Evolutionary conservation across 2,113 vertebrate genomes (phyloP).

Genomic region (Furnarius figulus): DNA sequence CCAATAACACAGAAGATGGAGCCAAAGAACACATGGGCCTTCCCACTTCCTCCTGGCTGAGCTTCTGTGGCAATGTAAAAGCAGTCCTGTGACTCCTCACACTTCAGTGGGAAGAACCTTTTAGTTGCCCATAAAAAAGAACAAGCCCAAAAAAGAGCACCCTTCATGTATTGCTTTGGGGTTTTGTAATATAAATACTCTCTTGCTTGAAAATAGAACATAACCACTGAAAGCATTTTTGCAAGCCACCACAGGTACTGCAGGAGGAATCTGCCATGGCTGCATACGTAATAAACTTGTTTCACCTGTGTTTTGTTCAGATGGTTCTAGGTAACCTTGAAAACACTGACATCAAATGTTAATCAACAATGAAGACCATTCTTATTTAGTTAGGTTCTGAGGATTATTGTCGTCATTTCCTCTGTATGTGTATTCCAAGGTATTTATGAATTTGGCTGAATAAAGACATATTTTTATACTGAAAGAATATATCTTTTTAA

Average conservation of each 20-base stretch:
- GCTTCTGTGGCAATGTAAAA: not conserved
- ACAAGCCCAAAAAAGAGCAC: fast-evolving
- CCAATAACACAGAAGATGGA: not conserved
- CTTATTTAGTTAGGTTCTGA: not conserved
- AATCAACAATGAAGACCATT: not conserved
- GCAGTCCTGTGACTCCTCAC: fast-evolving
- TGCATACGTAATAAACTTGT: not conserved
- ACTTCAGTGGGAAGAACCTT: not conserved
- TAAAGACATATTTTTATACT: not conserved
- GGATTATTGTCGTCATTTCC: not conserved
- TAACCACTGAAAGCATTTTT: not conserved
- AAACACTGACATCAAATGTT: not conserved
- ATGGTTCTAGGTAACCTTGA: not conserved
- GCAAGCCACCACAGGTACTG: not conserved
- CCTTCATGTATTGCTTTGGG: fast-evolving
- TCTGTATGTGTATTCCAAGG: not conserved
- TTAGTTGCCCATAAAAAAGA: not conserved
- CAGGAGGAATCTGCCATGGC: not conserved
- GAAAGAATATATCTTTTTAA: not conserved
- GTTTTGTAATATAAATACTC: not conserved
- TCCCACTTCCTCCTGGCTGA: not conserved
- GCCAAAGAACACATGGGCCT: not conserved
- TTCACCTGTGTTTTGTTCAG: not conserved
- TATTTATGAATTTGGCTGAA: not conserved
- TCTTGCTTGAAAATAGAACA: not conserved